Percentiles rank a stretch among this genome's conserved stretches.
Conservation (phyloP, 1,140 invertebrate species). For the Drosophila grimshawi region DNA sequence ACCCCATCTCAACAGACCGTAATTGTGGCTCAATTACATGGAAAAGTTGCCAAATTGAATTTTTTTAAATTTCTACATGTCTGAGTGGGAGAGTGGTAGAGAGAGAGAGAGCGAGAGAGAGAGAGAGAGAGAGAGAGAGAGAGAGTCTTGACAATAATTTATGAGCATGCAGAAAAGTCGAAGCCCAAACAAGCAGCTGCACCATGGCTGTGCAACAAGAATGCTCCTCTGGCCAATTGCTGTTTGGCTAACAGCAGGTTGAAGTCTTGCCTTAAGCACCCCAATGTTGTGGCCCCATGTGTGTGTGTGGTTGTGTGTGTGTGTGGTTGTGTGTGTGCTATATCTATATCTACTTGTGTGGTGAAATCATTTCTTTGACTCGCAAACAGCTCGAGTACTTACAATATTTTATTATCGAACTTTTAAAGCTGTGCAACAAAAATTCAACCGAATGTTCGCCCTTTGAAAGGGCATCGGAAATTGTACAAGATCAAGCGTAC, state of each 20-base stretch:
- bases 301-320: slow-evolving; percentile 5
- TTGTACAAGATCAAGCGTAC: background rate
- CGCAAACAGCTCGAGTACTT: background rate
- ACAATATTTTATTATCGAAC: background rate
- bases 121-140: background rate
- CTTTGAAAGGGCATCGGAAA: background rate
- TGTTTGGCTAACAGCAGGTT: background rate
- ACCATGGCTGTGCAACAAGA: slow-evolving; percentile 2
- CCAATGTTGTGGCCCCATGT: background rate
- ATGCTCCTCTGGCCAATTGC: slow-evolving; percentile 3
- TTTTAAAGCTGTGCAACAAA: slow-evolving; percentile 12
- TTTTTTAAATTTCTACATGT: slow-evolving; percentile 68
- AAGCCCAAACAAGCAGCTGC: slow-evolving; percentile 30
- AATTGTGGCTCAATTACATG: slow-evolving; percentile 82
- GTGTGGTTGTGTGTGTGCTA: background rate
- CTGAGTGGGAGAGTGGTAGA: background rate
- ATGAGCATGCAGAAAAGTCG: slow-evolving; percentile 54
- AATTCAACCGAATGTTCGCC: background rate
- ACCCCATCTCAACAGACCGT: slow-evolving; percentile 46
- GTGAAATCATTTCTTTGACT: slow-evolving; percentile 9
- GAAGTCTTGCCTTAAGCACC: background rate
- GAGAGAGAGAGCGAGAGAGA: slow-evolving; percentile 5
- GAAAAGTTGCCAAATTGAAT: slow-evolving; percentile 82
- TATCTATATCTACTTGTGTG: slow-evolving; percentile 6
- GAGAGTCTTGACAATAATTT: slow-evolving; percentile 69